These are phyloP conservation scores for Scylla paramamosain DNA, from an alignment of 1,140 invertebrate genomes.

Conservation along the genomic window DNA sequence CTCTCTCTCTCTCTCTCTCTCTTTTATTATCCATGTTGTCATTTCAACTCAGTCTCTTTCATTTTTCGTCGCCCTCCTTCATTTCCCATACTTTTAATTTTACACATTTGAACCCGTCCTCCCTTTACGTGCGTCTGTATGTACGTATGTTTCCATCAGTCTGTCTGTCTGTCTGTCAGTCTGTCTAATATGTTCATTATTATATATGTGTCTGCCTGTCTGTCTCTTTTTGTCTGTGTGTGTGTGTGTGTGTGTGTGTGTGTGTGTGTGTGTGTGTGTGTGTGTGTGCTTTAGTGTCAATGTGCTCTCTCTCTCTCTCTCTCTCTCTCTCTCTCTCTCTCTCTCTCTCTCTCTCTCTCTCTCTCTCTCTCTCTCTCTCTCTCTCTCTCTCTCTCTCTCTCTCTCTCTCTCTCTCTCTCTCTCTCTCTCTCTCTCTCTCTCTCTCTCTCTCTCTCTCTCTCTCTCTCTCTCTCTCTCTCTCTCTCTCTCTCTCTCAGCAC, in stretches of 20 bases:
- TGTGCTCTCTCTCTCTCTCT: not conserved
- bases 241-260: not conserved
- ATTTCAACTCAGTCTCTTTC: not conserved
- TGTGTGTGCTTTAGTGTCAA: not conserved
- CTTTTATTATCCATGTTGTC: not conserved
- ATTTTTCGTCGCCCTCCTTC: conserved; percentile 2
- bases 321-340: conserved; percentile 45
- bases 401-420: not conserved
- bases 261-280: not conserved
- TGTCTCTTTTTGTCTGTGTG: not conserved
- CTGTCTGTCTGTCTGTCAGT: too few species aligned
- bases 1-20: too few species aligned
- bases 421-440: conserved; percentile 52
- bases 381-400: conserved; percentile 30
- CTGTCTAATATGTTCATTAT: not conserved
- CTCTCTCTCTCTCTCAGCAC: conserved; percentile 39
- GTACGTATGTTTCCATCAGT: too few species aligned
- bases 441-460: conserved; percentile 50
- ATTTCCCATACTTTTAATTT: not conserved
- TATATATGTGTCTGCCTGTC: not conserved
- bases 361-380: conserved; percentile 25
- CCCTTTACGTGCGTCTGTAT: not conserved
- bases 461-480: conserved; percentile 50
- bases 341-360: conserved; percentile 38
- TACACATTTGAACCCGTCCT: not conserved